These are phyloP conservation scores for Philonicus albiceps DNA, from an alignment of 2,888 invertebrate genomes.

Conservation along the genomic window DNA sequence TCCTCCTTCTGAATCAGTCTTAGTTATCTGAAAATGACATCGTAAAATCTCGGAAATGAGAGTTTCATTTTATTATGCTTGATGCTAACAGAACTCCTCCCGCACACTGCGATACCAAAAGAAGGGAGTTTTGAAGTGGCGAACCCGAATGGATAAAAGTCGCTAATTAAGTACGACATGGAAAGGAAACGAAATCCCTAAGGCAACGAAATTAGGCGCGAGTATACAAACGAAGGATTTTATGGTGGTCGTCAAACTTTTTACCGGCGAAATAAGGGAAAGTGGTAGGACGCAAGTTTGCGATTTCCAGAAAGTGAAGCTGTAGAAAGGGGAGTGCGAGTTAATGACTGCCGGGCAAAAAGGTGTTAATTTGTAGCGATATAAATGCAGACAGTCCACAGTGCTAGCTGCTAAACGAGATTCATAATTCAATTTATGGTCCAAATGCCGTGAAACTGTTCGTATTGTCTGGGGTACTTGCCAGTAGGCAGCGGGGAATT, in stretches of 20 bases:
- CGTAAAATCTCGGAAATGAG: conserved; percentile 12
- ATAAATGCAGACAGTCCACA: conserved; percentile 2
- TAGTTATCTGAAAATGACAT: conserved; percentile 21
- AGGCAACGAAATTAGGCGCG: background rate
- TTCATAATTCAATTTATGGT: conserved; percentile 15
- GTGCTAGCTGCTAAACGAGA: background rate
- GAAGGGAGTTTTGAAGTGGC: background rate
- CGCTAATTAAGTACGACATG: background rate
- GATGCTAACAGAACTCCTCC: background rate
- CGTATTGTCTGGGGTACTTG: background rate
- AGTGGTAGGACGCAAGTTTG: background rate
- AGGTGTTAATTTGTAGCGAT: conserved; percentile 7
- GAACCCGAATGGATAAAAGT: background rate
- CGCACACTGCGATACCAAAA: background rate
- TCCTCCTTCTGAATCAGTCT: background rate
- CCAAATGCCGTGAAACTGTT: background rate
- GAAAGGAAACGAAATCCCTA: background rate
- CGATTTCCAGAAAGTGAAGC: background rate
- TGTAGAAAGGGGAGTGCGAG: background rate
- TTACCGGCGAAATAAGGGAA: background rate
- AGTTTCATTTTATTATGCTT: conserved; percentile 20
- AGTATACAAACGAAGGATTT: background rate
- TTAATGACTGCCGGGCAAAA: background rate
- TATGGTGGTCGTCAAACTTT: background rate
- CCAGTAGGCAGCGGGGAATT: background rate